phyloP scores from a whole-genome alignment of 2,797 vertebrate genomes.

The Lepidocolaptes lacrymiger region DNA sequence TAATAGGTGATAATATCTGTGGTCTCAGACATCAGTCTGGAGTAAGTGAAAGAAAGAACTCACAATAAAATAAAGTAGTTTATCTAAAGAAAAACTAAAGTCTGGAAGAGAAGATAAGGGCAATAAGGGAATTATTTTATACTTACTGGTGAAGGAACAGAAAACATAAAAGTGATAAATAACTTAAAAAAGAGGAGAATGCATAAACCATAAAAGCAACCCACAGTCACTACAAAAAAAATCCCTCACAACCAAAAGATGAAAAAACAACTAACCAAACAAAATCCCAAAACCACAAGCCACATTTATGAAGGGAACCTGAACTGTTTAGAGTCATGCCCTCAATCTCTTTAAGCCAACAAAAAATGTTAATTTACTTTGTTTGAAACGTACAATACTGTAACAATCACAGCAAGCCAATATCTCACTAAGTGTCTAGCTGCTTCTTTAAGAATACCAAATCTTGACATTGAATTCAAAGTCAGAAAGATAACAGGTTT shows the following conservation, averaged over 20 bases:
- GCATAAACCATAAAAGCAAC: not conserved
- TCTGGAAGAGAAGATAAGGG: conserved; percentile 59
- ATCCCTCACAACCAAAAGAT: no score
- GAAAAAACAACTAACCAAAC: not conserved
- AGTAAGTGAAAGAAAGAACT: not conserved
- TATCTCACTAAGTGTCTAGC: not conserved
- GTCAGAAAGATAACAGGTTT: not conserved
- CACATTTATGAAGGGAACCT: not conserved
- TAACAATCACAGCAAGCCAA: not conserved
- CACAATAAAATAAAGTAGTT: conserved; percentile 29
- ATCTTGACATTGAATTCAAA: not conserved
- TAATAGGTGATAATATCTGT: conserved; percentile 26
- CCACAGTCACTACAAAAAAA: not conserved
- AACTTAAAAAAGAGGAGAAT: not conserved
- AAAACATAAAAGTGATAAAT: conserved; percentile 43
- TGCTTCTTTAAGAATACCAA: not conserved
- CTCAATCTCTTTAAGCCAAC: not conserved
- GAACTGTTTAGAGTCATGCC: not conserved
- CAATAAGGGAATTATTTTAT: conserved; percentile 46
- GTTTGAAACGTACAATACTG: not conserved
- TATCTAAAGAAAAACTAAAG: conserved; percentile 47
- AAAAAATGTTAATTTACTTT: not conserved
- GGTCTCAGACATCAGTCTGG: not conserved
- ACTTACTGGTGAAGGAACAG: conserved; percentile 12
- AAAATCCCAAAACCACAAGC: not conserved